Evolutionary conservation across 2,113 vertebrate species (phyloP).

Genomic region (Synodontis membranacea): DNA sequence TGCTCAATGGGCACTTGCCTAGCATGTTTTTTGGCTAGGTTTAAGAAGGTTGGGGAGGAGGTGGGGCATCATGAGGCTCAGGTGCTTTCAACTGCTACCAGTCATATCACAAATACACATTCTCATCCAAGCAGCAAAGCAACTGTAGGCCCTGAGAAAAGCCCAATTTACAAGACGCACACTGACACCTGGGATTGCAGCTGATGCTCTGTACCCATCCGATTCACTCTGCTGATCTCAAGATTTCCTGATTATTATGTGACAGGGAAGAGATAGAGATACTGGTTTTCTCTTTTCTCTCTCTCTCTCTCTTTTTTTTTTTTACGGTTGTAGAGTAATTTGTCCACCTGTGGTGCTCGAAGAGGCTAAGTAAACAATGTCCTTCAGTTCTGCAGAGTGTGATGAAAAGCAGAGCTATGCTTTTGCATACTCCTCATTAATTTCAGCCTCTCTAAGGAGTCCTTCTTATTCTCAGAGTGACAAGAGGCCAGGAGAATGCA

Average conservation of each 20-base stretch:
- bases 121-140: slow-evolving; percentile 28
- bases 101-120: slow-evolving; percentile 38
- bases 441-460: slow-evolving; percentile 35
- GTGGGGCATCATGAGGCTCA: slow-evolving; percentile 36
- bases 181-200: slow-evolving; percentile 27
- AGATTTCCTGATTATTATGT: slow-evolving; percentile 22
- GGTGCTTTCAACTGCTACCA: slow-evolving; percentile 46
- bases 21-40: slow-evolving; percentile 37
- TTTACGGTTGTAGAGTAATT: background rate
- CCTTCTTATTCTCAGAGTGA: slow-evolving; percentile 28
- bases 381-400: background rate
- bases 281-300: slow-evolving; percentile 3
- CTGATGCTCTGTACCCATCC: slow-evolving; percentile 21
- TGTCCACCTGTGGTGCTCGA: slow-evolving; percentile 16
- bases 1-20: slow-evolving; percentile 26
- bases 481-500: slow-evolving; percentile 61
- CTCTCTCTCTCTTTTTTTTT: background rate
- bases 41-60: slow-evolving; percentile 7
- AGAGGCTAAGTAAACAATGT: slow-evolving; percentile 35
- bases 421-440: slow-evolving; percentile 40
- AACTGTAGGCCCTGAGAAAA: slow-evolving; percentile 29
- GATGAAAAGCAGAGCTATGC: slow-evolving; percentile 11
- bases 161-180: slow-evolving; percentile 46
- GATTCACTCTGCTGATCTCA: slow-evolving; percentile 32
- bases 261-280: slow-evolving; percentile 41